Evolutionary conservation across 2,888 invertebrate species (phyloP).

Genomic region (Philereme transversata): DNA sequence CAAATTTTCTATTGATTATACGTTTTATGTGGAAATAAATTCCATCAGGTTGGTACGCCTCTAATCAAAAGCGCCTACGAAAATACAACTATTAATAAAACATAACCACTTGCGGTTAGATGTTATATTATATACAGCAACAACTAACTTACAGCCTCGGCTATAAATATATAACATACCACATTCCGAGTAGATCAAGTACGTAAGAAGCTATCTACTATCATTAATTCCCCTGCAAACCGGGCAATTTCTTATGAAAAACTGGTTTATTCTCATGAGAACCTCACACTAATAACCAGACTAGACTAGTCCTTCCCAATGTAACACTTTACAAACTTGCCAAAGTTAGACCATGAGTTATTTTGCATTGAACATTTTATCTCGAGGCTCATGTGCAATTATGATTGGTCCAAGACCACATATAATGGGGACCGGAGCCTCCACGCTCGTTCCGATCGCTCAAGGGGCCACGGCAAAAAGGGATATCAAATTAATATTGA

Average conservation of each 20-base stretch:
- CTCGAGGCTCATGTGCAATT: conserved; percentile 78
- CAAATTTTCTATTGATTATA: conserved; percentile 31
- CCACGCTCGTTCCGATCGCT: conserved; percentile 74
- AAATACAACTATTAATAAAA: conserved; percentile 45
- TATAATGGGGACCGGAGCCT: conserved; percentile 76
- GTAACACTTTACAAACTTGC: conserved; percentile 37
- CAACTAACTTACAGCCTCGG: conserved; percentile 27
- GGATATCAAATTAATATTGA: conserved; percentile 84
- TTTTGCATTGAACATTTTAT: conserved; percentile 71
- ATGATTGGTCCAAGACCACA: conserved; percentile 76
- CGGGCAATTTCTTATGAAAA: conserved; percentile 63
- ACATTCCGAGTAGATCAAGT: conserved; percentile 10
- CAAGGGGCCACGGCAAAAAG: conserved; percentile 80
- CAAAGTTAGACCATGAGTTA: conserved; percentile 48
- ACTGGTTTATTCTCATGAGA: conserved; percentile 55
- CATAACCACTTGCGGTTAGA: conserved; percentile 42
- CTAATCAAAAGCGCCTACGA: conserved; percentile 45
- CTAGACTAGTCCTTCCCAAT: conserved; percentile 28
- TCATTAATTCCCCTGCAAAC: conserved; percentile 61
- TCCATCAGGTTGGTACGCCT: conserved; percentile 37
- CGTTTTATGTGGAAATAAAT: conserved; percentile 35
- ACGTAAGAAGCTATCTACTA: conserved; percentile 43
- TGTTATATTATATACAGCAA: conserved; percentile 35
- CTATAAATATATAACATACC: conserved; percentile 31
- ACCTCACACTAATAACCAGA: conserved; percentile 29